These are phyloP conservation scores for Linepithema humile DNA, from an alignment of 1,140 invertebrate species.

Conservation along the genomic window DNA sequence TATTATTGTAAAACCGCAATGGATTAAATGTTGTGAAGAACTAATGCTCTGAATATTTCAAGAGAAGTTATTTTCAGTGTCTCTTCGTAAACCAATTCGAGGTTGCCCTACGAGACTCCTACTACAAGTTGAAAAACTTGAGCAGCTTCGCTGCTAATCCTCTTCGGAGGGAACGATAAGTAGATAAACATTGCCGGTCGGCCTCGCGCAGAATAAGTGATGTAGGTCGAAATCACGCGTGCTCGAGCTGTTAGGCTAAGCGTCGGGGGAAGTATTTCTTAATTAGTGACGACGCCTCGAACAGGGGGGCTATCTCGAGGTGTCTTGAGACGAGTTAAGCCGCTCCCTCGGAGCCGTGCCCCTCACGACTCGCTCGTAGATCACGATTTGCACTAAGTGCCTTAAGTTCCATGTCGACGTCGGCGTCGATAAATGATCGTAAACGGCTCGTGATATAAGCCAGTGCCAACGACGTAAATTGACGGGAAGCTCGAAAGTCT, in stretches of 20 bases:
- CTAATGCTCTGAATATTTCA: too few relatives aligned
- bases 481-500: conserved; percentile 15
- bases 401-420: conserved; percentile 58
- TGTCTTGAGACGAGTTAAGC: conserved; percentile 56
- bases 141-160: neutral
- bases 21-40: neutral
- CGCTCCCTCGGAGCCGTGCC: conserved; percentile 67
- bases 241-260: conserved; percentile 37
- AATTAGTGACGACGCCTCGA: conserved; percentile 67
- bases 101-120: too few relatives aligned
- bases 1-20: neutral
- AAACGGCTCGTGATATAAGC: conserved; percentile 49
- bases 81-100: neutral
- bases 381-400: conserved; percentile 69
- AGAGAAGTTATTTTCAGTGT: neutral
- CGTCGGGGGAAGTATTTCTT: conserved; percentile 68
- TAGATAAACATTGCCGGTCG: conserved; percentile 1
- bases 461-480: conserved; percentile 43
- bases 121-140: neutral
- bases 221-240: conserved; percentile 41
- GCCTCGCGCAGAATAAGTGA: neutral
- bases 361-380: conserved; percentile 61
- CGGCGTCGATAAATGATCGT: conserved; percentile 53
- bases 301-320: conserved; percentile 26
- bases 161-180: conserved; percentile 9